These are phyloP conservation scores for Triplophysa bombifrons DNA, from an alignment of 2,797 vertebrate genomes.

Conservation along the genomic window DNA sequence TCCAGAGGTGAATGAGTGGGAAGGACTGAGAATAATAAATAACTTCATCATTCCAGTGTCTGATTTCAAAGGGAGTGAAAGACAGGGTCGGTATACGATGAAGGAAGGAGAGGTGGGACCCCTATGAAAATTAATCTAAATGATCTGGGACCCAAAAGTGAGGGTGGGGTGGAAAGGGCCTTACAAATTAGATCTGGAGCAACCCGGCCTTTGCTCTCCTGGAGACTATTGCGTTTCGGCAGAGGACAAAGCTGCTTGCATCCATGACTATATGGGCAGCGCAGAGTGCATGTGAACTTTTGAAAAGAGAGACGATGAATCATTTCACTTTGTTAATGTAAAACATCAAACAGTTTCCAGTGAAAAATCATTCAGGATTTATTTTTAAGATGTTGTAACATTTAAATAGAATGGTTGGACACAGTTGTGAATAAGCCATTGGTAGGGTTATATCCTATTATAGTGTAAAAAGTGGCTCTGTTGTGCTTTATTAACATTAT, in stretches of 20 bases:
- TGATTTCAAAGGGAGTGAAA: conserved; percentile 63
- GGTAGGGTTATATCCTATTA: no score
- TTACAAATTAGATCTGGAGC: conserved; percentile 62
- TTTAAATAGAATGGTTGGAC: no score
- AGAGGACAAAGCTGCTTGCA: conserved; percentile 48
- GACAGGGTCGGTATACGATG: conserved; percentile 45
- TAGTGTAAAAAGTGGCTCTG: no score
- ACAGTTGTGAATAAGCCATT: no score
- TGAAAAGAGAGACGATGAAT: conserved; percentile 40
- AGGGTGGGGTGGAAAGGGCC: conserved; percentile 51
- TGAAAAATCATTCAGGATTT: conserved; percentile 20
- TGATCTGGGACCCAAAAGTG: conserved; percentile 58
- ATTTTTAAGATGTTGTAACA: neutral
- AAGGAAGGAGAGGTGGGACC: conserved; percentile 54
- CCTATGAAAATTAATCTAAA: conserved; percentile 55
- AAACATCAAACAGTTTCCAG: conserved; percentile 27
- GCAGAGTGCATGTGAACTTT: conserved; percentile 41
- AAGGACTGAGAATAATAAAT: conserved; percentile 59
- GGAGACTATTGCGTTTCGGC: conserved; percentile 58
- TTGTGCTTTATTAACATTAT: no score
- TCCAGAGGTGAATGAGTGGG: conserved; percentile 44
- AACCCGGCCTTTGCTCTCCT: conserved; percentile 55
- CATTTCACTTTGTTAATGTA: conserved; percentile 32
- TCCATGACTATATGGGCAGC: conserved; percentile 35
- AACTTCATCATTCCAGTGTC: conserved; percentile 58